These are phyloP conservation scores for Myiotriccus ornatus DNA, from an alignment of 2,797 vertebrate genomes.

Conservation along the genomic window DNA sequence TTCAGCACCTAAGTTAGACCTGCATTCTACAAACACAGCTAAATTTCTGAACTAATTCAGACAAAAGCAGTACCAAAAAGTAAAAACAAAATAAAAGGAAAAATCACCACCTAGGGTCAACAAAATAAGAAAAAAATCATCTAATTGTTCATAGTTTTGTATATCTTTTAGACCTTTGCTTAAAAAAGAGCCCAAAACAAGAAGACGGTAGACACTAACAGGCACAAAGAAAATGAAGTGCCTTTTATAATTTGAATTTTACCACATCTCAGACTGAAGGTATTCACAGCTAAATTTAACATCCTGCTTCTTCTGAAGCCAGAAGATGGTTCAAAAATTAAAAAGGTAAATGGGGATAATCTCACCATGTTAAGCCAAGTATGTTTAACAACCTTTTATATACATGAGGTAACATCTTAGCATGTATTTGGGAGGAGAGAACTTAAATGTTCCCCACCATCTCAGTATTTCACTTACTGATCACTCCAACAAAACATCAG, in stretches of 20 bases:
- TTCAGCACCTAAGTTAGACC: background rate
- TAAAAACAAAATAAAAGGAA: fast-evolving
- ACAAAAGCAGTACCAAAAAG: background rate
- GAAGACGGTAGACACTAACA: background rate
- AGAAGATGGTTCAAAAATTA: background rate
- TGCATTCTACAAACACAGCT: background rate
- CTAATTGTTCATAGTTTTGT: background rate
- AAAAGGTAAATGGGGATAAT: background rate
- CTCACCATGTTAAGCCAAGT: background rate
- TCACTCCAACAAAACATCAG: background rate
- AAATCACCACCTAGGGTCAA: background rate
- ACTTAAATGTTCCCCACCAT: background rate
- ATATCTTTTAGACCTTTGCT: background rate
- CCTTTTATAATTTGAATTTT: background rate
- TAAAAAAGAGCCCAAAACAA: background rate
- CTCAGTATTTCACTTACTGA: background rate
- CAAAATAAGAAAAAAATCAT: background rate
- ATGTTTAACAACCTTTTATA: background rate
- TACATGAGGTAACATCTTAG: background rate
- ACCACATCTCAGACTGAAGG: background rate
- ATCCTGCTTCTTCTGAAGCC: background rate
- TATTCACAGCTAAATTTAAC: background rate
- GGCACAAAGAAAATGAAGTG: fast-evolving
- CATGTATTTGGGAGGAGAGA: background rate
- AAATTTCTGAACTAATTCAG: background rate